These are phyloP conservation scores for Apostichopus parvimensis DNA, from an alignment of 35 echinoderm and acorn worm genomes.

Conservation along the genomic window DNA sequence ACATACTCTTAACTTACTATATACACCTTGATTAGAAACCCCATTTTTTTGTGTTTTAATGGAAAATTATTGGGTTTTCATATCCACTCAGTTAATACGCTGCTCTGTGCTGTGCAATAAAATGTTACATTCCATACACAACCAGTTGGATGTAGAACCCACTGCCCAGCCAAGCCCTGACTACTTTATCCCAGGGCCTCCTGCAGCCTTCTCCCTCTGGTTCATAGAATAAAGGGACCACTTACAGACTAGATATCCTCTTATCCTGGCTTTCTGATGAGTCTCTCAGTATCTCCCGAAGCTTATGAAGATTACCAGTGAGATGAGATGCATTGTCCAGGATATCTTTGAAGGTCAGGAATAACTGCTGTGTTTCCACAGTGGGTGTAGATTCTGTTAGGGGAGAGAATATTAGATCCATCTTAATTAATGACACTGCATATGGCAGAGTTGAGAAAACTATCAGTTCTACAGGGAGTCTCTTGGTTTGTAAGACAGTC, in stretches of 20 bases:
- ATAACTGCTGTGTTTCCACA: conserved; percentile 70
- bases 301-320: conserved; percentile 40
- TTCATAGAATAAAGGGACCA: neutral
- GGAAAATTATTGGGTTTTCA: no score
- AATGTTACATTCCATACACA: no score
- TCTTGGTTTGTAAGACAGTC: no score
- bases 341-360: conserved; percentile 76
- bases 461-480: no score
- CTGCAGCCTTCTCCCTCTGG: neutral
- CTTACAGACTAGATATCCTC: conserved; percentile 75
- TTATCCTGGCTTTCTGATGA: conserved; percentile 60
- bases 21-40: no score
- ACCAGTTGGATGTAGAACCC: no score
- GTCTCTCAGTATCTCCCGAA: conserved; percentile 34
- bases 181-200: neutral
- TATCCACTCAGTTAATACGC: no score
- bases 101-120: no score
- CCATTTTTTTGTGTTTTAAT: no score
- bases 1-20: no score
- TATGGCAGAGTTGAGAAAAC: no score
- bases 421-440: no score
- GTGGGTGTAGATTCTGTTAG: neutral
- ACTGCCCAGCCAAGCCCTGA: neutral
- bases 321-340: conserved; percentile 68
- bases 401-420: neutral